phyloP scores from a whole-genome alignment of 2,113 vertebrate genomes.

The Colinus virginianus region DNA sequence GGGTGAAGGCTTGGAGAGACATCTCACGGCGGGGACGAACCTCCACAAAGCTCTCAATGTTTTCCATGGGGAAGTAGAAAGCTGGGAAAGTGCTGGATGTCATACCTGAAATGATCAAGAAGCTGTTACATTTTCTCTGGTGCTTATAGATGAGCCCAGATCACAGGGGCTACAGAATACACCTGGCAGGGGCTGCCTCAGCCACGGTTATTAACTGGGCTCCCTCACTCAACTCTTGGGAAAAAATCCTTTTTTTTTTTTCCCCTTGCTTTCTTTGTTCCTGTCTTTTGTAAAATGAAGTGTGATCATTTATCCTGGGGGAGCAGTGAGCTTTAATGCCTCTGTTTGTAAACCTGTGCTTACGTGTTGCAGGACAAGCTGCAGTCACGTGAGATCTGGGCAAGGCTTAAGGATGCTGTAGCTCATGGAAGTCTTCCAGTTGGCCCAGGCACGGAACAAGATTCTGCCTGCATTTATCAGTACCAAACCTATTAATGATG shows the following conservation, averaged over 20 bases:
- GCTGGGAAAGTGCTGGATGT: constrained; percentile 70
- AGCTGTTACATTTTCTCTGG: not conserved
- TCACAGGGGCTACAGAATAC: not conserved
- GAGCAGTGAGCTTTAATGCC: not conserved
- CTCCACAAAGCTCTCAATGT: constrained; percentile 74
- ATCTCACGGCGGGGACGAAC: constrained; percentile 68
- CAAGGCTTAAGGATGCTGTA: not conserved
- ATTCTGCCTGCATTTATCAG: not conserved
- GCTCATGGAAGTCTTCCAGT: not conserved
- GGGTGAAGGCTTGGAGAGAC: constrained; percentile 80
- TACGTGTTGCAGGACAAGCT: not conserved
- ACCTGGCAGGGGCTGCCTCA: not conserved
- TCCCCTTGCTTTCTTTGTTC: not conserved
- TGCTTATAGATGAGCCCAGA: not conserved
- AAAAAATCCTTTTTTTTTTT: not conserved
- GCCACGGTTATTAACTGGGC: not conserved
- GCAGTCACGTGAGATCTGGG: not conserved
- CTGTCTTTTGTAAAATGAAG: not conserved
- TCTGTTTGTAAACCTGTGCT: not conserved
- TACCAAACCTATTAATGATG: not conserved
- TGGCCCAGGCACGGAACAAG: not conserved
- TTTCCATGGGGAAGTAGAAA: constrained; percentile 79
- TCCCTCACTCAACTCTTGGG: not conserved
- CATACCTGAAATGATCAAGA: constrained; percentile 6
- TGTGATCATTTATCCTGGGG: not conserved